These are phyloP conservation scores for Scaptomyza hsui DNA, from an alignment of 1,140 invertebrate genomes.

Conservation along the genomic window DNA sequence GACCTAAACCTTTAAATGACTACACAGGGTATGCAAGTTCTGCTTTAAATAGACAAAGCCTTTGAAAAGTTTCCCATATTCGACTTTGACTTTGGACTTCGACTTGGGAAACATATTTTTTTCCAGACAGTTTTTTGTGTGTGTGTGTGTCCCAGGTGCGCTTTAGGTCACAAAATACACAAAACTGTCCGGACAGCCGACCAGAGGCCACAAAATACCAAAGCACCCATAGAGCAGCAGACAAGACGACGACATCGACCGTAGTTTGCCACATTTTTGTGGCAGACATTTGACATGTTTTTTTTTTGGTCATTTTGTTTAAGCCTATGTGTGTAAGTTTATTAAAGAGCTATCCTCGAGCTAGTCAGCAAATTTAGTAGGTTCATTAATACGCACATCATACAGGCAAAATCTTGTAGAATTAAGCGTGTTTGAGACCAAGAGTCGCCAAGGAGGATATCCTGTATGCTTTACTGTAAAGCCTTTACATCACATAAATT, in stretches of 20 bases:
- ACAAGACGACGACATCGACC: background rate
- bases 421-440: too few species aligned
- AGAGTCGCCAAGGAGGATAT: too few species aligned
- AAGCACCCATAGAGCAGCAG: too few species aligned
- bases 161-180: background rate
- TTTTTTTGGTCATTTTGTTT: background rate
- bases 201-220: background rate
- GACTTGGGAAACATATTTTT: constrained; percentile 54
- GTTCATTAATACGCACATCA: background rate
- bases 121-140: constrained; percentile 7
- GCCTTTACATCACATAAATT: too few species aligned
- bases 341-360: background rate
- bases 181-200: background rate
- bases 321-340: background rate
- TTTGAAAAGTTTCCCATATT: constrained; percentile 66
- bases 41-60: constrained; percentile 46
- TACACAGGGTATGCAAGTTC: background rate
- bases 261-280: background rate
- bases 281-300: background rate
- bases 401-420: background rate
- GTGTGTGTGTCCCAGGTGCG: constrained; percentile 6
- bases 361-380: background rate
- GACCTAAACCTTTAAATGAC: background rate
- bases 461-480: too few species aligned
- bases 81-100: constrained; percentile 45